Evolutionary conservation across 2,113 vertebrate species (phyloP), one percentile per base, ranked within the genome.

Genomic region (Sceloporus tristichus): DNA sequence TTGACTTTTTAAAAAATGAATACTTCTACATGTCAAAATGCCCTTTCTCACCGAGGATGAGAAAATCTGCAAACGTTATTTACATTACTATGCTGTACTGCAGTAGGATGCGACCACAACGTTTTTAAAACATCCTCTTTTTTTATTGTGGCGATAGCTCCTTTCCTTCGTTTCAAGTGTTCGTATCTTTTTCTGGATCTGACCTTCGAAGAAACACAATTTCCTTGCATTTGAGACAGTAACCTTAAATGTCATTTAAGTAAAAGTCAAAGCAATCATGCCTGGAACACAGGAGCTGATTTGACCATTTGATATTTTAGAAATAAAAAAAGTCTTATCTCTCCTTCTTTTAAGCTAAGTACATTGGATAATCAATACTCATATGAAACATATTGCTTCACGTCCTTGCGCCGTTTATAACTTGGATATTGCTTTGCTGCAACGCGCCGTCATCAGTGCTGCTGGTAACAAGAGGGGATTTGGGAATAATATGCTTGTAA

Each of bases 211-310:
- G 38, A 85, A 89, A 59, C 40, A 23, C 48, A 70, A 91, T 88
- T 81, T 87, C 56, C 86, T 85, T 85, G 3, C 13, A 34, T 65
- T 73, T 23, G n/a, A 85, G 48, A 82, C 25, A 68, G 21, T 66
- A 88, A 54, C 2, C 25, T 89, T 82, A 87, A 85, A 40, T 81
- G 65, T 74, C 54, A 91, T 29, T 62, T 40, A 89, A 84, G 25
- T 84, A 86, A 89, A 94, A 87, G 70, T 85, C 84, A 76, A 94
- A 91, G 21, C 85, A 89, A 84, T 87, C 89, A 8, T 56, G 90
- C 54, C 3, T 78, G 16, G 85, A 0, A 75, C 89, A 59, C 2
- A 0, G n/a, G 9, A 6, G 9, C 5, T 87, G 71, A 85, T 85
- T 81, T 81, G 87, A 89, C 71, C n/a, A 4, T 48, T 21, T 79